Conservation (phyloP, 2,113 vertebrate species). For the Speoplatyrhinus poulsoni region DNA sequence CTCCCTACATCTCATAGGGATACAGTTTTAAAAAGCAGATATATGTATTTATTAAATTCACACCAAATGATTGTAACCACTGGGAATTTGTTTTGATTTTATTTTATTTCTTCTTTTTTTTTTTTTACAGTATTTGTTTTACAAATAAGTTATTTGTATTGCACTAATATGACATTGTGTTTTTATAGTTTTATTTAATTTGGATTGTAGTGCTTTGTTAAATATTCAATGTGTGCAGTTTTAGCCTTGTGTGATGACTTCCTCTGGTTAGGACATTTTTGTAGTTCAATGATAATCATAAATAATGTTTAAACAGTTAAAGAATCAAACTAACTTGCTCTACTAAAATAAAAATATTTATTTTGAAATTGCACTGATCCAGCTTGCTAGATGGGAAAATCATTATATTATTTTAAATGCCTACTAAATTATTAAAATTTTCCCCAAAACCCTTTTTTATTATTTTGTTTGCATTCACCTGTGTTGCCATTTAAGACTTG, state of each 20-base stretch:
- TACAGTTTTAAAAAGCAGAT: slow-evolving; percentile 16
- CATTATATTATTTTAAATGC: slow-evolving; percentile 73
- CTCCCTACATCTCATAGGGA: slow-evolving; percentile 11
- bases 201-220: slow-evolving; percentile 50
- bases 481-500: no score
- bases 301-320: slow-evolving; percentile 50
- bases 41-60: slow-evolving; percentile 55
- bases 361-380: slow-evolving; percentile 78
- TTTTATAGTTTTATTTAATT: slow-evolving; percentile 61
- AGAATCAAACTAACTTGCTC: slow-evolving; percentile 68
- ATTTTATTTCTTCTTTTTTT: slow-evolving; percentile 32
- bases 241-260: slow-evolving; percentile 61
- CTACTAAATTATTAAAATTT: slow-evolving; percentile 76
- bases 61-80: slow-evolving; percentile 65
- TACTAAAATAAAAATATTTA: slow-evolving; percentile 70
- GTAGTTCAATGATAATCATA: slow-evolving; percentile 65
- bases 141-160: slow-evolving; percentile 56
- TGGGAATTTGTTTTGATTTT: not conserved
- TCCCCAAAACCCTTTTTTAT: slow-evolving; percentile 30
- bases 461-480: not conserved
- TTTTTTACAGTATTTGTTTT: slow-evolving; percentile 61
- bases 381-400: slow-evolving; percentile 62
- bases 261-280: slow-evolving; percentile 59
- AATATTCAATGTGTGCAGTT: slow-evolving; percentile 46
- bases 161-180: slow-evolving; percentile 48